Base-by-base conservation (phyloP, 2,888 invertebrate genomes). In the Brachyopa scutellaris region DNA sequence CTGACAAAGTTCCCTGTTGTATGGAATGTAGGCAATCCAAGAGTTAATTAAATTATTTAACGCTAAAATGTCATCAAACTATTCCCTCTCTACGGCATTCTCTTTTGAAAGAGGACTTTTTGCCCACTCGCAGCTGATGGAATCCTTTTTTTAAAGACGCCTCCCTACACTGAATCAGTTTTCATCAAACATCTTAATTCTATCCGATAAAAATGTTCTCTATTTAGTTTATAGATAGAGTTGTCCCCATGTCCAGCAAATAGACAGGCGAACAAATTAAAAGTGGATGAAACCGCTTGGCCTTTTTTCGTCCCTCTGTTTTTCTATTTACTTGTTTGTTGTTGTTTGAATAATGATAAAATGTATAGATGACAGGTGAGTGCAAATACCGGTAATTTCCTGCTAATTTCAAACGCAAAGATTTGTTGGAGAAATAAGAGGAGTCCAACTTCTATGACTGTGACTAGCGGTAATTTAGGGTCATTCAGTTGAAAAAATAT, bases 21-120 rank as follows among this genome's bases (percentile, higher is more conserved):
- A 74, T 40, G 67, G 74, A 80, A 74, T 80, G 74, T 59, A 80
- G 74, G 59, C 70, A 76, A 74, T 74, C 74, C 29, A 55, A 51
- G 74, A 74, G 55, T 80, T 80, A 80, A 74, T 80, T 69, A 62
- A 80, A 59, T 82, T 70, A 80, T 74, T 80, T 61, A 62, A 69
- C 38, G 47, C 55, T 69, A 55, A 62, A 61, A 80, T 80, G 74
- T 74, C 74, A 80, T 69, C 74, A 62, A 69, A 69, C 47, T 49
- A 62, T 55, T 62, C 26, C 23, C 33, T 26, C 19, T 45, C 45
- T 51, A 62, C 42, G n/a, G n/a, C n/a, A 45, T 53, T n/a, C 33
- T 23, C 23, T 61, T 33, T 11, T 17, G 31, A 45, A 19, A 59
- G 23, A 3, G 40, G 53, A 33, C 42, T 2, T 19, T 23, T 40